Evolutionary conservation across 2,113 vertebrate species (phyloP), one percentile per base, ranked within the genome.

Genomic region (Nanorana parkeri): DNA sequence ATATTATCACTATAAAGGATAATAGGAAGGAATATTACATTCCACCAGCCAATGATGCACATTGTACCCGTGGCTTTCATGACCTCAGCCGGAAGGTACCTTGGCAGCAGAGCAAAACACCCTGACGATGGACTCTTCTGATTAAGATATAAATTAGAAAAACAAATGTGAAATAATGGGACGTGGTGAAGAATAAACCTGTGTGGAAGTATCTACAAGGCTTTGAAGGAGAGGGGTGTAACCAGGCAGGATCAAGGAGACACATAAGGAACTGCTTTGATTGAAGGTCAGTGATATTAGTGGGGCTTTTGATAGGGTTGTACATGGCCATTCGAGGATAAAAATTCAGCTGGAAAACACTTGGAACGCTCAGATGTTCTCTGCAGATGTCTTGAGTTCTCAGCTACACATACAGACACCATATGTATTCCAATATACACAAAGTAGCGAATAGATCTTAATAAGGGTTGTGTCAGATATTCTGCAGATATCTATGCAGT

Each of bases 271-370:
- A 75, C 72, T 74, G 21, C 71, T 74, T 55, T 72, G 24, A 58
- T 29, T 36, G 58, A 54, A 54, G 47, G 29, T 41, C 29, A 24
- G 2, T 47, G 41, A 47, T 47, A 47, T 47, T 47, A 47, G 6
- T 47, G 41, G 13, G 41, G 41, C 41, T 47, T 47, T 47, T 47
- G 41, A 47, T 47, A 47, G 41, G 41, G 41, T 47, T 47, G 41
- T 47, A 47, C 41, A 47, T 74, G 56, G 72, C 72, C 72, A 41
- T 75, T 19, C 21, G 72, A 75, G 72, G 55, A 61, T 75, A 61
- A 28, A 2, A 16, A 28, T 55, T 73, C 54, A 73, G 52, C 51
- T 29, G 20, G 54, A 28, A 75, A 75, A 3, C n/a, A 75, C 19
- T 29, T 75, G 55, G 56, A 75, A 41, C 21, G 16, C 26, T 21